Conservation (phyloP, 2,888 invertebrate species). For the Phrixothrix hirtus region DNA sequence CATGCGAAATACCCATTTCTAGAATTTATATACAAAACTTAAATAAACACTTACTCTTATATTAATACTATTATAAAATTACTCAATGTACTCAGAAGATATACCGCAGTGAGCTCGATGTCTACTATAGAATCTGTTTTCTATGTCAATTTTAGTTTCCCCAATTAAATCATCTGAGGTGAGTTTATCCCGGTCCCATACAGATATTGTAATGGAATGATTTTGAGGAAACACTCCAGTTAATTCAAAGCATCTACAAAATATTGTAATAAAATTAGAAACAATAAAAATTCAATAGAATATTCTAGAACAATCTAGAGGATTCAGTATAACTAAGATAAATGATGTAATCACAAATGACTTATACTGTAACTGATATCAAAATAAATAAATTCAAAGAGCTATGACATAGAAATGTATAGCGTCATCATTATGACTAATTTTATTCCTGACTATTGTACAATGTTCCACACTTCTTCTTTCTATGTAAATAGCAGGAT, state of each 20-base stretch:
- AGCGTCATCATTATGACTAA: too few species aligned
- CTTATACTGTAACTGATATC: too few species aligned
- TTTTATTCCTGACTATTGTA: too few species aligned
- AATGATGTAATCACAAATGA: too few species aligned
- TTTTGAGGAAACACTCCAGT: conserved; percentile 75
- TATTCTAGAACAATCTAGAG: too few species aligned
- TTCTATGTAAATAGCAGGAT: too few species aligned
- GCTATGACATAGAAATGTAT: too few species aligned
- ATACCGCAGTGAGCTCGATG: conserved; percentile 82
- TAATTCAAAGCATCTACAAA: conserved; percentile 71
- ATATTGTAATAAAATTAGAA: too few species aligned
- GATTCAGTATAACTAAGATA: too few species aligned
- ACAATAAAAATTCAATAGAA: too few species aligned
- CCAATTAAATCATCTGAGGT: conserved; percentile 81
- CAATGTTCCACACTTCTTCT: too few species aligned
- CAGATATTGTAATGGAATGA: conserved; percentile 70
- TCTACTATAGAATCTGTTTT: conserved; percentile 80
- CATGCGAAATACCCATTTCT: conserved; percentile 73
- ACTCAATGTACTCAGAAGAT: conserved; percentile 70
- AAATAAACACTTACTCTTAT: neutral
- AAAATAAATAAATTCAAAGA: too few species aligned
- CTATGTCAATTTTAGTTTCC: conserved; percentile 81
- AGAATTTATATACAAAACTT: conserved; percentile 13
- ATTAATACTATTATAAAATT: conserved; percentile 39
- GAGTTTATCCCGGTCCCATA: conserved; percentile 75